phyloP scores from a whole-genome alignment of 1,140 invertebrate genomes.

The Drosophila tropicalis region DNA sequence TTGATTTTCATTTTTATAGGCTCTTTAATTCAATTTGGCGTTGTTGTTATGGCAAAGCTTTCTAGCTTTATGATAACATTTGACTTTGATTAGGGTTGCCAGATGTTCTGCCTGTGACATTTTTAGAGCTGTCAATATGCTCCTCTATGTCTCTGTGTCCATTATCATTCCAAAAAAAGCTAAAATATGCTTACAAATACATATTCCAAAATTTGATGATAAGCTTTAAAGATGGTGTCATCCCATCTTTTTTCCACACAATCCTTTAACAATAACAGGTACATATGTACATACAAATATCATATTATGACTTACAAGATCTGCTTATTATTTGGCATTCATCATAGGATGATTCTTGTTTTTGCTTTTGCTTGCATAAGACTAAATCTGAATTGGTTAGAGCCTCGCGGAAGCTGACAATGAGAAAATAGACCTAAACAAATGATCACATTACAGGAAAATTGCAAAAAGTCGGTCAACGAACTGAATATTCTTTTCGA shows the following conservation, averaged over 20 bases:
- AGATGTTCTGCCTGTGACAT: conserved; percentile 48
- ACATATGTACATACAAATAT: background rate
- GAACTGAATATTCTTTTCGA: conserved; percentile 42
- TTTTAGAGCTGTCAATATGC: background rate
- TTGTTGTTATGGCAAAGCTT: background rate
- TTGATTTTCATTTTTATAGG: conserved; percentile 23
- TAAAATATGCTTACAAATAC: conserved; percentile 8
- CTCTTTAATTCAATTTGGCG: conserved; percentile 23
- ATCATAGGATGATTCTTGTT: background rate
- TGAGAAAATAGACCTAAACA: background rate
- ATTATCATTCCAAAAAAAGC: background rate
- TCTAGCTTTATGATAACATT: conserved; percentile 24
- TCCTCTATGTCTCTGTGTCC: too few species aligned
- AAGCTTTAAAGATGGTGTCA: too few species aligned
- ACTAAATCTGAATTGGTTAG: background rate
- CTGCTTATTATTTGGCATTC: too few species aligned
- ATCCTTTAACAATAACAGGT: conserved; percentile 9
- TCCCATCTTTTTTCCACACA: background rate
- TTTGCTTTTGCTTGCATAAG: background rate
- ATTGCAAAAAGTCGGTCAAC: conserved; percentile 65
- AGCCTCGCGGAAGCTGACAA: background rate
- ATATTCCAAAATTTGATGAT: too few species aligned
- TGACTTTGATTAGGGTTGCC: conserved; percentile 58
- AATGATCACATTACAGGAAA: background rate
- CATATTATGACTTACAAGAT: background rate